Conservation (phyloP, 2,888 invertebrate genomes). For the Blastobasis adustella region DNA sequence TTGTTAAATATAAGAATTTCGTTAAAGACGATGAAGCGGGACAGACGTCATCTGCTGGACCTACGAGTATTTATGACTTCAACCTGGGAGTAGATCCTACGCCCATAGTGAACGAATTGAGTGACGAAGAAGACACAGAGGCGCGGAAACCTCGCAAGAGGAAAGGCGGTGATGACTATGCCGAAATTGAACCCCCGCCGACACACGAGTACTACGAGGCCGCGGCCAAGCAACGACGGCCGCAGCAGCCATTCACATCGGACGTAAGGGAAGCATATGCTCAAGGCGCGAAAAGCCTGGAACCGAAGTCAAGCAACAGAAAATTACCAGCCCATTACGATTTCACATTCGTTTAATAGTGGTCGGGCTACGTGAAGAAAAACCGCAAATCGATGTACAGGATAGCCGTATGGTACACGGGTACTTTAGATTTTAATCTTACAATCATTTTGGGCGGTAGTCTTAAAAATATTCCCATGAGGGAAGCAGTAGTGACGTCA, state of each 20-base stretch:
- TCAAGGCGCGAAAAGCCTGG: slow-evolving; percentile 59
- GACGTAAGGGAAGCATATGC: slow-evolving; percentile 59
- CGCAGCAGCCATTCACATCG: slow-evolving; percentile 51
- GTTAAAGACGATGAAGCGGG: slow-evolving; percentile 34
- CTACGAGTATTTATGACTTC: too few species aligned
- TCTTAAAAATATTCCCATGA: too few species aligned
- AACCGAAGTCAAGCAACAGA: slow-evolving; percentile 43
- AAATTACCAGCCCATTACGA: slow-evolving; percentile 54
- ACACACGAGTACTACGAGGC: slow-evolving; percentile 79
- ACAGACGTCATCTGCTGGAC: too few species aligned
- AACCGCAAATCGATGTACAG: too few species aligned
- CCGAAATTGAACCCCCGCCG: slow-evolving; percentile 79
- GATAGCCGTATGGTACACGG: too few species aligned
- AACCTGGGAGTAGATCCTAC: slow-evolving; percentile 13
- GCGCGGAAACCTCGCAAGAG: slow-evolving; percentile 21
- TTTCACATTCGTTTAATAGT: slow-evolving; percentile 48
- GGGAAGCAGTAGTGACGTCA: too few species aligned
- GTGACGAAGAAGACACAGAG: slow-evolving; percentile 21
- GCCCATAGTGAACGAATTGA: slow-evolving; percentile 52
- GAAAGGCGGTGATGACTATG: slow-evolving; percentile 16
- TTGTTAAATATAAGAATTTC: slow-evolving; percentile 53
- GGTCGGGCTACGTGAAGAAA: too few species aligned
- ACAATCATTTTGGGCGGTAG: too few species aligned
- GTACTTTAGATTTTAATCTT: too few species aligned
- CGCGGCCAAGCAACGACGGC: slow-evolving; percentile 38